Conservation (phyloP, 2,113 vertebrate genomes). For the Hyla sarda region DNA sequence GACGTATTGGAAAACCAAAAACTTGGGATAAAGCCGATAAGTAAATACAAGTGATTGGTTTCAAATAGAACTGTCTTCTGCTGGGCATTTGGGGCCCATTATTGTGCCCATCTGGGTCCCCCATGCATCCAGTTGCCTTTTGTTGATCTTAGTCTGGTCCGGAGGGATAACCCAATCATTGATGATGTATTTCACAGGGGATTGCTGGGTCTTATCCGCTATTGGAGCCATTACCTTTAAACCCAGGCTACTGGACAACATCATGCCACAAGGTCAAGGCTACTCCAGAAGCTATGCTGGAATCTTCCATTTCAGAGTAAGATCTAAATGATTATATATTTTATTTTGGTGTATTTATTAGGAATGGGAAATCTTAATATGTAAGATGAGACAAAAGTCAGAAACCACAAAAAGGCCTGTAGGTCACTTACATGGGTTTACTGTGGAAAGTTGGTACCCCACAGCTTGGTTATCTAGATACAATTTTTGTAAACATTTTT, state of each 20-base stretch:
- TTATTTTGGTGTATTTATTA: too few species aligned
- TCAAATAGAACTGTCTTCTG: too few species aligned
- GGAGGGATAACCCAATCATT: background rate
- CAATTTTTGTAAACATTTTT: too few species aligned
- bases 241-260: background rate
- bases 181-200: background rate
- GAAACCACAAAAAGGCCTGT: too few species aligned
- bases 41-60: too few species aligned
- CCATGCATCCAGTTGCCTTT: too few species aligned
- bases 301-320: conserved; percentile 50
- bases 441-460: too few species aligned
- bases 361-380: background rate
- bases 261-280: conserved; percentile 17
- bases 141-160: background rate
- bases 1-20: too few species aligned
- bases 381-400: background rate
- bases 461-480: too few species aligned
- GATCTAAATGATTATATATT: background rate
- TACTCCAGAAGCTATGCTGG: conserved; percentile 1
- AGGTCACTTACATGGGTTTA: too few species aligned
- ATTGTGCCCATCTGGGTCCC: background rate
- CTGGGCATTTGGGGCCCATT: too few species aligned
- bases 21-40: too few species aligned
- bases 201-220: conserved; percentile 36
- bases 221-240: conserved; percentile 4